Evolutionary conservation across 1,140 invertebrate species (phyloP), one percentile per base, ranked within the genome.

Genomic region (Drosophila sulfurigaster): DNA sequence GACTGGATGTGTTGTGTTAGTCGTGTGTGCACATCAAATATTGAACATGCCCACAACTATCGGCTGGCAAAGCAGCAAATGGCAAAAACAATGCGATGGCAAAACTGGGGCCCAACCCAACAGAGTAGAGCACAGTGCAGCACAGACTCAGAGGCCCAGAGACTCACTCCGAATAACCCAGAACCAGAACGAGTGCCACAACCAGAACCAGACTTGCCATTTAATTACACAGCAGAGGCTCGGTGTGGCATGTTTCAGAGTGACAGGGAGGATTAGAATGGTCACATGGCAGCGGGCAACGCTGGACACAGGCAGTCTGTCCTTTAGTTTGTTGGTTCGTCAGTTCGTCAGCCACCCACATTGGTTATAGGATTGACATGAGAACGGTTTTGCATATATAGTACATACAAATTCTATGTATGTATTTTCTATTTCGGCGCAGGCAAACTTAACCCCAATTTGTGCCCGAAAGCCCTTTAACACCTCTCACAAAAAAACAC

Each of bases 21-120:
- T 41, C 32, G 52, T 71, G 51, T 71, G 38, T 60, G 75, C 73
- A 78, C 78, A 78, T 81, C 82, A 86, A 85, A 85, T 85, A 85
- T 85, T 85, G 82, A 85, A 86, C 82, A 83, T 83, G 81, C 77
- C 81, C 81, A 85, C 81, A 85, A 81, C 78, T 85, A 83, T 85
- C 85, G 81, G 81, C 41, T 68, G 57, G 38, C 41, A 64, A 79
- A 45, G 58, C 49, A 49, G 46, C 58, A 65, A 35, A 78, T 49
- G 41, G 52, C 48, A 86, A 78, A 81, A 81, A 85, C 82, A 86
- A 85, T 86, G 74, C 51, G 66, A 72, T 66, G 72, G 78, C 66
- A 75, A 78, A 60, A 85, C 68, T 83, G 74, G 73, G 57, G 43
- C 78, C 72, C 81, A 82, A 73, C 28, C 43, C 28, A 13, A 32